phyloP scores from a whole-genome alignment of 1,140 invertebrate species.

The Idris sp. region DNA sequence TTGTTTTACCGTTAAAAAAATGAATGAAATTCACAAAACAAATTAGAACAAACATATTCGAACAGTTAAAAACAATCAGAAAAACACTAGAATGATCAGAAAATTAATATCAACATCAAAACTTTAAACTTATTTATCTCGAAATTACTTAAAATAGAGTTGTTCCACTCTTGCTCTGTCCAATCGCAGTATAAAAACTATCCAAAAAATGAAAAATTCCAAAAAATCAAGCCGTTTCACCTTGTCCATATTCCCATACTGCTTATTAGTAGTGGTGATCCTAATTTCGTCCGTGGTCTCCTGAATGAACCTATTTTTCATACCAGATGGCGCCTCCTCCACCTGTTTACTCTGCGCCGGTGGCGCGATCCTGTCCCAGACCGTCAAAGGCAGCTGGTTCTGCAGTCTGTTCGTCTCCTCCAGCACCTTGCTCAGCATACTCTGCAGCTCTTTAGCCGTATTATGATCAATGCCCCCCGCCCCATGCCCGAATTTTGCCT shows the following conservation, averaged over 20 bases:
- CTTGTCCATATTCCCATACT: conserved; percentile 22
- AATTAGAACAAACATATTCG: no score
- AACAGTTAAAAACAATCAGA: no score
- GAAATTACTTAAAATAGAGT: no score
- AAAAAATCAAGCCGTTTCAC: no score
- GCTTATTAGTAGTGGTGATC: conserved; percentile 69
- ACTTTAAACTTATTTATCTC: no score
- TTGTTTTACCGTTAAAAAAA: no score
- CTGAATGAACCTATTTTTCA: conserved; percentile 68
- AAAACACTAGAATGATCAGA: no score
- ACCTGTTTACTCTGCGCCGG: conserved; percentile 25
- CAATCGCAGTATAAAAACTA: no score
- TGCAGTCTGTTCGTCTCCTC: conserved; percentile 74
- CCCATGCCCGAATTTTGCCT: conserved; percentile 69
- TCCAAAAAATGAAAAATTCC: no score
- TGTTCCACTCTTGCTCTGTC: no score
- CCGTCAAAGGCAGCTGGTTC: conserved; percentile 71
- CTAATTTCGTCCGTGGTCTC: conserved; percentile 68
- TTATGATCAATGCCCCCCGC: conserved; percentile 62
- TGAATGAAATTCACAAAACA: no score
- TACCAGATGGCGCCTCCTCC: conserved; percentile 29
- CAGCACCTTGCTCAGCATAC: conserved; percentile 72
- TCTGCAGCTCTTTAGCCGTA: conserved; percentile 73
- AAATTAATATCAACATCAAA: no score
- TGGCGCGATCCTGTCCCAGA: conserved; percentile 76